A percentile compares a stretch with the other conserved stretches of the same genome.
These are phyloP conservation scores for Parazoanthus darwini DNA, from an alignment of 92 coral and sea anemone species.

Conservation along the genomic window DNA sequence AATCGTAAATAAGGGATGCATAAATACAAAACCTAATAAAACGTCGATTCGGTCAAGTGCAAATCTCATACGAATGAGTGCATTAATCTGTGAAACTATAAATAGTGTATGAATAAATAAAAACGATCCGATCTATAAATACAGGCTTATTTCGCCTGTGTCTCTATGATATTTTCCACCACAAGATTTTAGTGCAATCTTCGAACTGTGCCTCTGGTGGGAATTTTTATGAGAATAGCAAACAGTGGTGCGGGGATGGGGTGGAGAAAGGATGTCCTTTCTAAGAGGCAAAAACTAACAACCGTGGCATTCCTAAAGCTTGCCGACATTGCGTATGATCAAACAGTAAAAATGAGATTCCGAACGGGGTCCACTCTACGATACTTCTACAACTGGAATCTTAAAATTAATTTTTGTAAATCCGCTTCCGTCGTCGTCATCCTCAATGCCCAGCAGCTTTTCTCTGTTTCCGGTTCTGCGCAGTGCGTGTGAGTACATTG, in stretches of 20 bases:
- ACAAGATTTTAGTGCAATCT: background rate
- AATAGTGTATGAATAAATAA: background rate
- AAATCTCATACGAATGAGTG: background rate
- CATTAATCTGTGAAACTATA: background rate
- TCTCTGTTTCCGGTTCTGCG: slow-evolving; percentile 80
- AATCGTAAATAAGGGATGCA: background rate
- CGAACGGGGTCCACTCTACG: slow-evolving; percentile 25
- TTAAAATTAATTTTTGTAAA: slow-evolving; percentile 70
- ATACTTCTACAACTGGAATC: slow-evolving; percentile 62
- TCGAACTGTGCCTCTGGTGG: background rate
- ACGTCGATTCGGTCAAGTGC: background rate
- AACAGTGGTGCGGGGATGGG: background rate
- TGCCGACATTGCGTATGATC: too few species aligned
- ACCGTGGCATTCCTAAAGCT: background rate
- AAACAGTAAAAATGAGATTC: background rate
- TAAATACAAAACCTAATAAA: too few species aligned
- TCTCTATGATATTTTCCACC: background rate
- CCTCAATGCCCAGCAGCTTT: slow-evolving; percentile 63
- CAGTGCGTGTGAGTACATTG: slow-evolving; percentile 66
- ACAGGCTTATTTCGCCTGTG: background rate
- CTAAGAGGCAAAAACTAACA: too few species aligned
- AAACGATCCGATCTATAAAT: background rate
- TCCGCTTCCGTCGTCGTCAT: slow-evolving; percentile 61
- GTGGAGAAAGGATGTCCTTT: background rate
- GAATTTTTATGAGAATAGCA: background rate